phyloP scores from a whole-genome alignment of 2,113 vertebrate species.

The Pluvialis apricaria region DNA sequence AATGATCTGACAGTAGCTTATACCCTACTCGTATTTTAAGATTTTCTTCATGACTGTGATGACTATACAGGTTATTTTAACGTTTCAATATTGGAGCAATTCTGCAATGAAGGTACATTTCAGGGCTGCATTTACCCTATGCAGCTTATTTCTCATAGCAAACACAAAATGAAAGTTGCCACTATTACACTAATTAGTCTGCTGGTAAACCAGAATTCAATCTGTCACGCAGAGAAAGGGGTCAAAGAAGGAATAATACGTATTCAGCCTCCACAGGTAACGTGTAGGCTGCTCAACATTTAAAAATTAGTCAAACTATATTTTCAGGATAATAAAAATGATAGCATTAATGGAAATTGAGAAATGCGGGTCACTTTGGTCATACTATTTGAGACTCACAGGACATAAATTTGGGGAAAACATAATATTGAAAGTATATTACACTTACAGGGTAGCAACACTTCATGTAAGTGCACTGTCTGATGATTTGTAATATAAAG shows the following conservation, averaged over 20 bases:
- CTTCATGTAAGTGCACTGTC: not conserved
- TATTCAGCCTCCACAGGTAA: not conserved
- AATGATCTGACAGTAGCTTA: not conserved
- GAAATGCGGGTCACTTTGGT: not conserved
- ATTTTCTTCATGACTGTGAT: not conserved
- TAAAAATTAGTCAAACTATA: not conserved
- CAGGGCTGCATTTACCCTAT: not conserved
- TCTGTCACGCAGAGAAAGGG: not conserved
- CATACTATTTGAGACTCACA: not conserved
- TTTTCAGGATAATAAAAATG: not conserved
- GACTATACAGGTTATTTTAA: not conserved
- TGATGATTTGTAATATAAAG: not conserved
- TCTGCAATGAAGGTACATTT: not conserved
- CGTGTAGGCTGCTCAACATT: not conserved
- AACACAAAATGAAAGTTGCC: not conserved
- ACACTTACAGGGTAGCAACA: not conserved
- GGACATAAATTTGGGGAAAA: not conserved
- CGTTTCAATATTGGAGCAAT: not conserved
- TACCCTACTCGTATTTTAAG: not conserved
- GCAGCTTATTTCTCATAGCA: not conserved
- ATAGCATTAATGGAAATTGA: not conserved
- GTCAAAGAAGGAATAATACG: not conserved
- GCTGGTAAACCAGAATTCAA: not conserved
- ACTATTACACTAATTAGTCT: not conserved
- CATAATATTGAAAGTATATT: not conserved